Conservation (phyloP, 2,797 vertebrate genomes). For the Megalops cyprinoides region DNA sequence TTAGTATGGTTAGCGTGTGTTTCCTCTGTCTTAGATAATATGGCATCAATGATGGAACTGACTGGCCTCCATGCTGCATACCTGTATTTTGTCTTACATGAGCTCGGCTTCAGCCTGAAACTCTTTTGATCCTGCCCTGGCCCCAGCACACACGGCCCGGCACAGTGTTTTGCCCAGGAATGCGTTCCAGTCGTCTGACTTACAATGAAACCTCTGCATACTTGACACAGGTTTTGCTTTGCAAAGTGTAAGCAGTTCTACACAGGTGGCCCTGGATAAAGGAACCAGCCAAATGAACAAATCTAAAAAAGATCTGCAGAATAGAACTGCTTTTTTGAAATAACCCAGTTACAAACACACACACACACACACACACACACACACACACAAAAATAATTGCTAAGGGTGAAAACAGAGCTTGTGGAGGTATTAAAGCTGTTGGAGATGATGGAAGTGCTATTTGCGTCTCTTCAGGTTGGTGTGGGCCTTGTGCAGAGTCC, state of each 20-base stretch:
- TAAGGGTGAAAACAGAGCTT: background rate
- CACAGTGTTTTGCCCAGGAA: background rate
- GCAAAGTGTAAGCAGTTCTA: conserved; percentile 10
- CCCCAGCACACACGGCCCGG: background rate
- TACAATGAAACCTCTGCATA: background rate
- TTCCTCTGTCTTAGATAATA: background rate
- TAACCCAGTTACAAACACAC: background rate
- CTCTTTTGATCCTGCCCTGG: background rate
- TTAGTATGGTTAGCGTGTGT: background rate
- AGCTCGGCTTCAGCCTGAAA: background rate
- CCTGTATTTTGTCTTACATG: background rate
- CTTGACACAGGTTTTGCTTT: background rate
- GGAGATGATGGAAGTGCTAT: background rate
- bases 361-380: conserved; percentile 20
- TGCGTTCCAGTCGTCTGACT: background rate
- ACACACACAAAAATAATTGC: background rate
- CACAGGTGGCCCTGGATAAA: conserved; percentile 8
- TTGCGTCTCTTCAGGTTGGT: background rate
- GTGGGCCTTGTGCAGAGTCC: conserved; percentile 29
- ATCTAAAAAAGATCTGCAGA: background rate
- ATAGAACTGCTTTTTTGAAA: background rate
- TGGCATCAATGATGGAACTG: no score
- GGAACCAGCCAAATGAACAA: background rate
- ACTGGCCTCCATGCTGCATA: background rate
- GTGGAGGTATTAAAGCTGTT: background rate